These are phyloP conservation scores for Montipora foliosa DNA, from an alignment of 64 coral and sea anemone genomes.

Conservation along the genomic window DNA sequence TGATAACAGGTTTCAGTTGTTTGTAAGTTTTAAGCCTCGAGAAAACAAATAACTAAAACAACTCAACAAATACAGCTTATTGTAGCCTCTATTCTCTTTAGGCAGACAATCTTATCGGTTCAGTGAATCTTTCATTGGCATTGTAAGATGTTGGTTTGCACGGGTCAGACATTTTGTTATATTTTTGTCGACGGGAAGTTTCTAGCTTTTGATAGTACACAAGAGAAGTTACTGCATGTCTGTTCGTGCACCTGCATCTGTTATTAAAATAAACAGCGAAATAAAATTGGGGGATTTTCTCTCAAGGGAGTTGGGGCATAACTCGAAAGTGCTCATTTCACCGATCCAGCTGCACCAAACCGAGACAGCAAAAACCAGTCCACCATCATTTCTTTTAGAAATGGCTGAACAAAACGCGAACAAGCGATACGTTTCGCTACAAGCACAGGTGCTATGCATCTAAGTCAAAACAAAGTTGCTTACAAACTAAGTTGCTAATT, in stretches of 20 bases:
- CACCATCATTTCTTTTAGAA: neutral
- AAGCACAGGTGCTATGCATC: neutral
- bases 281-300: neutral
- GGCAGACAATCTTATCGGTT: neutral
- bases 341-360: neutral
- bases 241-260: neutral
- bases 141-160: neutral
- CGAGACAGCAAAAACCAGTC: neutral
- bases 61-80: neutral
- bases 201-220: neutral
- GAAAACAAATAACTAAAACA: neutral
- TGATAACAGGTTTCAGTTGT: neutral
- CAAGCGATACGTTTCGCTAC: neutral
- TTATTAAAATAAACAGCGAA: neutral
- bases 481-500: neutral
- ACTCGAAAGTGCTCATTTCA: neutral
- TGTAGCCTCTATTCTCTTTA: neutral
- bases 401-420: neutral
- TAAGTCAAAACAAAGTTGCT: slow-evolving; percentile 6
- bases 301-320: neutral
- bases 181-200: neutral
- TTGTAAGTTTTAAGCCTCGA: neutral
- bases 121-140: neutral
- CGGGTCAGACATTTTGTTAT: neutral
- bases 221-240: neutral